Percentiles rank a stretch among this genome's conserved stretches.
Evolutionary conservation across 1,140 invertebrate species (phyloP).

Genomic region (Dendroctonus valens): DNA sequence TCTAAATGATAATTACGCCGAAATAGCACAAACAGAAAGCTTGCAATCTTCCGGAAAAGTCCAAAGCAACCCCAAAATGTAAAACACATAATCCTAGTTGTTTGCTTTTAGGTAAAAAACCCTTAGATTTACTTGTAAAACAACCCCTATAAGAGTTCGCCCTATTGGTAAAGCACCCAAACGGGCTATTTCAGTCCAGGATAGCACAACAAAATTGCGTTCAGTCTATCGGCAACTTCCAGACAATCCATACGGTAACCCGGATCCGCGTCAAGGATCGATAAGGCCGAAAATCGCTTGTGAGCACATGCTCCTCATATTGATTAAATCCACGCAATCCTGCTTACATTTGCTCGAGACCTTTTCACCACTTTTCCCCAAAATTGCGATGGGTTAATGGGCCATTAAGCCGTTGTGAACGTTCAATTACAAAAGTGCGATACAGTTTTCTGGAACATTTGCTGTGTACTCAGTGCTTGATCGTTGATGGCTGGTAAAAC

Average conservation of each 20-base stretch:
- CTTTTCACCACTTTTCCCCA: neutral
- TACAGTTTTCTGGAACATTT: neutral
- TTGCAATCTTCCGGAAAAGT: too few species aligned
- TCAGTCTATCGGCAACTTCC: conserved; percentile 33
- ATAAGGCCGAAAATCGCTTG: conserved; percentile 30
- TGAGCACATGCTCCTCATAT: conserved; percentile 32
- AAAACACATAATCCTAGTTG: too few species aligned
- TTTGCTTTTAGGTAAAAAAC: neutral
- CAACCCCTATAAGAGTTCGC: conserved; percentile 13
- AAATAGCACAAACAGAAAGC: too few species aligned
- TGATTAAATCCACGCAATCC: conserved; percentile 28
- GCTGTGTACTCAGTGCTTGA: neutral
- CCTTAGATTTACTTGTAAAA: conserved; percentile 2
- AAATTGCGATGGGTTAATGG: conserved; percentile 10
- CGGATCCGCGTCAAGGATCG: conserved; percentile 18
- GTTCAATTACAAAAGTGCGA: too few species aligned
- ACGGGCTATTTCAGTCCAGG: conserved; percentile 12
- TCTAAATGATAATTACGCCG: too few species aligned
- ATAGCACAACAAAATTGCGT: conserved; percentile 33
- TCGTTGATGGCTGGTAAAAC: conserved; percentile 45
- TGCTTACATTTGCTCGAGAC: neutral
- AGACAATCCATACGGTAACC: conserved; percentile 14
- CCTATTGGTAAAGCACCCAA: conserved; percentile 5
- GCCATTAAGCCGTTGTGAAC: neutral
- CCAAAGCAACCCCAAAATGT: too few species aligned